Conservation (phyloP, 2,113 vertebrate genomes). For the Solea solea region DNA sequence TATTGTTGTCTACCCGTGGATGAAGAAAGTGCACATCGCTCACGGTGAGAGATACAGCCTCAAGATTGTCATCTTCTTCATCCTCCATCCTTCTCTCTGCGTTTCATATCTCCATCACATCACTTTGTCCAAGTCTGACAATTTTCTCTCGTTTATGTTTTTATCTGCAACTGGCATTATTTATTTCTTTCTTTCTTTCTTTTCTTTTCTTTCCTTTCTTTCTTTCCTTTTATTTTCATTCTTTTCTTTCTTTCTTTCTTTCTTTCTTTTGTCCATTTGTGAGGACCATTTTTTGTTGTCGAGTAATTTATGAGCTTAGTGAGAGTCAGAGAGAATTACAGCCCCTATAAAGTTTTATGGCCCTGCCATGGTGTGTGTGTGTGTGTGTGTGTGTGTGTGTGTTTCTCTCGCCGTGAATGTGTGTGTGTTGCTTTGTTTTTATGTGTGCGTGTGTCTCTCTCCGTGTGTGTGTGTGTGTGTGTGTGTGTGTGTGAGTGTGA, state of each 20-base stretch:
- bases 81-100: neutral
- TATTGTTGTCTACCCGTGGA: constrained; percentile 77
- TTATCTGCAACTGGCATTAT: neutral
- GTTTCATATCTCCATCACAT: constrained; percentile 1
- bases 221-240: neutral
- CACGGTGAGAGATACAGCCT: constrained; percentile 52
- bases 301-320: constrained; percentile 75
- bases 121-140: neutral
- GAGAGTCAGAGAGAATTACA: constrained; percentile 75
- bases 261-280: constrained; percentile 65
- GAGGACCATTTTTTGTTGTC: constrained; percentile 52
- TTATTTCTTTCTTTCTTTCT: neutral
- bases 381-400: constrained; percentile 3
- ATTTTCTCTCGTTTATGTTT: constrained; percentile 11
- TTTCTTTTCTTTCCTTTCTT: neutral
- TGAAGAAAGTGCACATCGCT: constrained; percentile 79
- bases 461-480: constrained; percentile 4
- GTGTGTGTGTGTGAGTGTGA: constrained; percentile 5
- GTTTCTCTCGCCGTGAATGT: constrained; percentile 9
- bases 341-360: constrained; percentile 78
- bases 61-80: constrained; percentile 6
- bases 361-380: constrained; percentile 44
- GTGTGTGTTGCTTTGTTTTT: neutral
- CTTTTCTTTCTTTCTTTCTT: neutral
- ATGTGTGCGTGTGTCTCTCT: constrained; percentile 7